Base-by-base conservation (phyloP, 2,113 vertebrate species). In the Saguinus midas region DNA sequence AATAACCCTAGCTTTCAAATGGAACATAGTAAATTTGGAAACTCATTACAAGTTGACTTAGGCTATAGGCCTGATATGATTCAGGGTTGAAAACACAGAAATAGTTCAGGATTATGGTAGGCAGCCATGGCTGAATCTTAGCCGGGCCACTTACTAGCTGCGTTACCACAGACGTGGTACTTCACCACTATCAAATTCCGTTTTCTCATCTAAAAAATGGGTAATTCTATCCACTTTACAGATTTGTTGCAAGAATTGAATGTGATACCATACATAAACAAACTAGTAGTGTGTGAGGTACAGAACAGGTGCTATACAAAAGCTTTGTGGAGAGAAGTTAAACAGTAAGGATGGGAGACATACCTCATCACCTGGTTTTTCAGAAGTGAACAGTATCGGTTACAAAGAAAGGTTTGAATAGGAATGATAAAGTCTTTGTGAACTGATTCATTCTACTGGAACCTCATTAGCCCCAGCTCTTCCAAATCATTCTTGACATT, bases 171-270 rank as follows among this genome's bases (percentile, higher is more conserved):
- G 23, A 16, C 25, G 70, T 81, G n/a, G 45, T 25, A 72, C 21
- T 68, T 58, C 82, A 27, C 86, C 45, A 82, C 81, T 91, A 89
- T 96, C 66, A 88, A 89, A 75, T 95, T 89, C 80, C 45, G 3
- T 32, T 85, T 96, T 91, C 48, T 85, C 40, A 32, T 92, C 45
- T 50, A 32, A 72, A 73, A 86, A 57, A 35, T 2, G 20, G 37
- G 17, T 29, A 29, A 16, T 72, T 52, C 25, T 80, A 35, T 48
- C 43, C 17, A 66, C 48, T 89, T 90, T 76, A 57, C 13, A 52
- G 52, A 40, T 80, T 78, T 83, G 27, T 86, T 86, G 23, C 8
- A 40, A 91, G 48, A 32, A 45, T 78, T 87, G 91, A 88, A 57
- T 45, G 52, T 43, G 72, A 76, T 40, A 35, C 29, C 32, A 50